Conservation (phyloP, 2,113 vertebrate species). For the Todiramphus chloris region DNA sequence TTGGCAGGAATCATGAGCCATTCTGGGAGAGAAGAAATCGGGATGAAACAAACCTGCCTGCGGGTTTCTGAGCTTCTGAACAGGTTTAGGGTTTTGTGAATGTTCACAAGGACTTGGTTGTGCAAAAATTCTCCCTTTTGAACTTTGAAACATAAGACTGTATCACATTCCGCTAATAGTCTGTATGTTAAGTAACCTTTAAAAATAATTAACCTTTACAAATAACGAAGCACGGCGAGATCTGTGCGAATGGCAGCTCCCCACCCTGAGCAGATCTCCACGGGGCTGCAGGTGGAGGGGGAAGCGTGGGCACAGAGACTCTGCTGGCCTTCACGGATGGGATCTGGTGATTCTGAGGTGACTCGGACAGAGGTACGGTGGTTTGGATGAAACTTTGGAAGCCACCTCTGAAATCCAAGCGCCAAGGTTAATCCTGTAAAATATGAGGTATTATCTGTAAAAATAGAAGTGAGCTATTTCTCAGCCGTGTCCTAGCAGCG, state of each 20-base stretch:
- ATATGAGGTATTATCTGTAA: neutral
- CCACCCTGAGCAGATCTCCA: conserved; percentile 60
- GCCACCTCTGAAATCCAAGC: conserved; percentile 52
- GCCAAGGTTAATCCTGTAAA: neutral
- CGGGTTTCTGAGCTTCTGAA: neutral
- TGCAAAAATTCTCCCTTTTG: conserved; percentile 46
- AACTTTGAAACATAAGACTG: conserved; percentile 18
- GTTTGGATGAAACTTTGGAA: conserved; percentile 60
- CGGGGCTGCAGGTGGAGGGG: neutral
- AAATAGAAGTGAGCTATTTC: neutral
- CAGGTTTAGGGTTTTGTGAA: neutral
- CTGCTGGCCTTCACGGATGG: conserved; percentile 36
- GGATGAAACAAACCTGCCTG: neutral
- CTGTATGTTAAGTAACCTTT: conserved; percentile 53
- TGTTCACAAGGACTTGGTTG: neutral
- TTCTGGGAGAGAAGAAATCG: neutral
- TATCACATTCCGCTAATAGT: conserved; percentile 45
- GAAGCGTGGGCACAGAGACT: neutral
- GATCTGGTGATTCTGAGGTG: conserved; percentile 39
- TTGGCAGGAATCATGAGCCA: neutral
- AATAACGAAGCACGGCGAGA: neutral
- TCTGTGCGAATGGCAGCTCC: conserved; percentile 61
- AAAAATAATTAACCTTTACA: conserved; percentile 65
- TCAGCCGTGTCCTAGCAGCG: neutral
- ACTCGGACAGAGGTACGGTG: conserved; percentile 55